phyloP scores from a whole-genome alignment of 2,797 vertebrate species.

The Octomys mimax region DNA sequence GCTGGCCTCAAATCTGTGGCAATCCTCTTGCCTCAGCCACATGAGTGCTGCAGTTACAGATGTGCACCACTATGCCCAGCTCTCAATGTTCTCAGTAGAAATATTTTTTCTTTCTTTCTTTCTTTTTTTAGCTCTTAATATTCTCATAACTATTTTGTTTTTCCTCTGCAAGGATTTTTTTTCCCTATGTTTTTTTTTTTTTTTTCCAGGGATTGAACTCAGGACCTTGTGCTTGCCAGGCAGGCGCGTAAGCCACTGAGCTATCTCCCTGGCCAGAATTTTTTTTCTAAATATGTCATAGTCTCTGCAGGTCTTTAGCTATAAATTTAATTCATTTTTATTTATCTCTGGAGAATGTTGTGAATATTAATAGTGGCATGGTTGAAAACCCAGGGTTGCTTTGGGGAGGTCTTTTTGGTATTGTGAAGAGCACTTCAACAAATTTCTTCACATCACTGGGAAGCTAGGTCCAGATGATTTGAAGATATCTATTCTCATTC shows the following conservation, averaged over 20 bases:
- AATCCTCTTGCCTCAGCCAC: background rate
- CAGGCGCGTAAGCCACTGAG: too few relatives aligned
- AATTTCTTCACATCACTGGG: background rate
- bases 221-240: too few relatives aligned
- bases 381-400: background rate
- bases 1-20: background rate
- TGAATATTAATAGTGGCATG: background rate
- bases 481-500: background rate
- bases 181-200: too few relatives aligned
- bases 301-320: background rate
- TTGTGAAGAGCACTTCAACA: slow-evolving; percentile 41
- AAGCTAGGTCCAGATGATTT: background rate
- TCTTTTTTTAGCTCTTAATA: background rate
- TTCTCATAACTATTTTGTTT: slow-evolving; percentile 58
- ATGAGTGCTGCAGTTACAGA: background rate
- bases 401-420: slow-evolving; percentile 63
- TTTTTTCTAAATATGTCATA: background rate
- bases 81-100: background rate
- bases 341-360: slow-evolving; percentile 42
- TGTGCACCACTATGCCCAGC: background rate
- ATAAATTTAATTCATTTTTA: slow-evolving; percentile 33
- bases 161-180: background rate
- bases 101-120: too few relatives aligned
- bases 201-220: too few relatives aligned
- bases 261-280: too few relatives aligned